These are phyloP conservation scores for Bombus ignitus DNA, from an alignment of 1,140 invertebrate genomes.

Conservation along the genomic window DNA sequence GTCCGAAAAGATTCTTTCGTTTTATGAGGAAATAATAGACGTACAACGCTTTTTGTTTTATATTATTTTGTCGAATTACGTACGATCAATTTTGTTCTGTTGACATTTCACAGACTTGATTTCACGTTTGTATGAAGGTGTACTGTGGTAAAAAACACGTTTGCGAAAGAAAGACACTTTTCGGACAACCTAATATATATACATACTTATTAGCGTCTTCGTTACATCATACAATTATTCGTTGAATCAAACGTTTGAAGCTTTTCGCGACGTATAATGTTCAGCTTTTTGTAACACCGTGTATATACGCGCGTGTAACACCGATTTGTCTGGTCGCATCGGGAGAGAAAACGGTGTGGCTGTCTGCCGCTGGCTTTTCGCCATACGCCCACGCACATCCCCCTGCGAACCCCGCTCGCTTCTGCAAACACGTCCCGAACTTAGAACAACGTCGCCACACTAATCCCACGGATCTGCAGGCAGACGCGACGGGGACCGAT, in stretches of 20 bases:
- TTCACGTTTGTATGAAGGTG: too few relatives aligned
- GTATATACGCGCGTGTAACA: neutral
- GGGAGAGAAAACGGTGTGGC: conserved; percentile 57
- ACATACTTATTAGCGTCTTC: neutral
- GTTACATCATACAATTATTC: neutral
- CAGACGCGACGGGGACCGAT: conserved; percentile 55
- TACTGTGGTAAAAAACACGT: too few relatives aligned
- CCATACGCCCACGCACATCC: conserved; percentile 65
- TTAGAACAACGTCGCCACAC: conserved; percentile 69
- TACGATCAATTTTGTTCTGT: too few relatives aligned
- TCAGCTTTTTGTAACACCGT: neutral
- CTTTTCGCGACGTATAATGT: too few relatives aligned
- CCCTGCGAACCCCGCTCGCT: neutral
- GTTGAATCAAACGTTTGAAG: too few relatives aligned
- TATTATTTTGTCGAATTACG: too few relatives aligned
- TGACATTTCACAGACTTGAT: too few relatives aligned
- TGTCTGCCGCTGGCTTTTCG: conserved; percentile 66
- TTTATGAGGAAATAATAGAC: too few relatives aligned
- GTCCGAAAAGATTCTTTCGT: too few relatives aligned
- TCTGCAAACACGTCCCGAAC: conserved; percentile 61
- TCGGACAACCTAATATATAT: too few relatives aligned
- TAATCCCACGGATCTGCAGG: conserved; percentile 61
- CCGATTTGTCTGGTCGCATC: conserved; percentile 63
- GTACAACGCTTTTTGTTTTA: too few relatives aligned
- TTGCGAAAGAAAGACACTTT: too few relatives aligned